Base-by-base conservation (phyloP, 1,140 invertebrate genomes). In the Contarinia nasturtii region DNA sequence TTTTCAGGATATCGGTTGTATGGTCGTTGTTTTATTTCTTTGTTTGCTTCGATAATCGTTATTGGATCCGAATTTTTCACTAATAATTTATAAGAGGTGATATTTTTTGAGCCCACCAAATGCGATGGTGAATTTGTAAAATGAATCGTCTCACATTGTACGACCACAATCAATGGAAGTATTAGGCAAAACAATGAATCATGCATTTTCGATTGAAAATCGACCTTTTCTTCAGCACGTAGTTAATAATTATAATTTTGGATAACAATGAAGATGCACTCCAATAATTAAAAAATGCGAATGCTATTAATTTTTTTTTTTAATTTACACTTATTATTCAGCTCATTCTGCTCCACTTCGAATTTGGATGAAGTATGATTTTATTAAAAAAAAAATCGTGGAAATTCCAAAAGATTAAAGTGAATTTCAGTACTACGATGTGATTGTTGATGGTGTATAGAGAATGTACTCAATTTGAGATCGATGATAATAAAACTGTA, bases 61-160 rank as follows among this genome's bases (percentile, higher is more conserved):
- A 72, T 70, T 2, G 70, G 67, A 40, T 67, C 57, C n/a, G 67
- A 68, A 50, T 67, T 68, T 1, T 68, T 67, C 20, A 72, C 65
- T 46, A 69, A 63, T 11, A 72, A 49, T 53, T 70, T 59, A 48
- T 69, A 71, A 0, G 51, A 53, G 15, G 48, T 53, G 12, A 46
- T 21, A n/a, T 51, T 50, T 1, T 48, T 44, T n/a, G 53, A 48
- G n/a, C 47, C 46, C 34, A 51, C 45, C 14, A 52, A 21, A 15
- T 52, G 51, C 2, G 47, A 27, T 27, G 45, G 46, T 7, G 53
- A 53, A 42, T 54, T 54, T 10, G 51, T 53, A 38, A 51, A 54
- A 46, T 54, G 51, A 15, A 54, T 48, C 12, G 53, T 54, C 12
- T 53, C 50, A 18, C 17, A 20, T 7, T 43, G 27, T 10, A 10